These are phyloP conservation scores for Poecilia gillii DNA, from an alignment of 2,797 vertebrate species.

Conservation along the genomic window DNA sequence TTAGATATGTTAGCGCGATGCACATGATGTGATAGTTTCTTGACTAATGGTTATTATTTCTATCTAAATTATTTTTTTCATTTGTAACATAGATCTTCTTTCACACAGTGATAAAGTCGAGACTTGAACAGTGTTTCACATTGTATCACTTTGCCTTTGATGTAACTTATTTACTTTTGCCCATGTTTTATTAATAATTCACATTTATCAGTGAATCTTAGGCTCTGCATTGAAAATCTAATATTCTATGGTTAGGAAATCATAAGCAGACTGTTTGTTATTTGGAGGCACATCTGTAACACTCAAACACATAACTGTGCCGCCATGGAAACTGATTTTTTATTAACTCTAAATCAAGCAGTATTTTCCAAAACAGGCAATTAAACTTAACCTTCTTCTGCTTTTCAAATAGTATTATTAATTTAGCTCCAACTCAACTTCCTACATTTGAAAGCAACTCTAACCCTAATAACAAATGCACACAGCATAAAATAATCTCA, in stretches of 20 bases:
- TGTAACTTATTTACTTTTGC: not conserved
- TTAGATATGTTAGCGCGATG: not conserved
- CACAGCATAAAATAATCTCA: not conserved
- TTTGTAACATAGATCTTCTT: not conserved
- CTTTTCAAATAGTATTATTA: not conserved
- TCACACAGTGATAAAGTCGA: not conserved
- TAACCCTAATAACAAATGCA: not conserved
- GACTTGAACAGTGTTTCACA: not conserved
- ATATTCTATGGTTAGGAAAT: not conserved
- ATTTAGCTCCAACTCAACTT: not conserved
- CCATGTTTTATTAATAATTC: not conserved
- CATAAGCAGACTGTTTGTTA: not conserved
- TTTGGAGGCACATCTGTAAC: not conserved
- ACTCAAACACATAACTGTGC: not conserved
- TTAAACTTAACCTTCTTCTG: not conserved
- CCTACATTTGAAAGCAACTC: not conserved
- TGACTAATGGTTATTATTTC: not conserved
- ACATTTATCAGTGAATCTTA: not conserved
- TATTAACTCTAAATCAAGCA: not conserved
- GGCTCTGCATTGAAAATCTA: not conserved
- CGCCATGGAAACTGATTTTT: not conserved
- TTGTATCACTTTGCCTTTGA: not conserved
- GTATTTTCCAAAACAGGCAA: not conserved
- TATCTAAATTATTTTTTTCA: not conserved
- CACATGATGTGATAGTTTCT: not conserved